These are phyloP conservation scores for Bujurquina vittata DNA, from an alignment of 2,113 vertebrate genomes.

Conservation along the genomic window DNA sequence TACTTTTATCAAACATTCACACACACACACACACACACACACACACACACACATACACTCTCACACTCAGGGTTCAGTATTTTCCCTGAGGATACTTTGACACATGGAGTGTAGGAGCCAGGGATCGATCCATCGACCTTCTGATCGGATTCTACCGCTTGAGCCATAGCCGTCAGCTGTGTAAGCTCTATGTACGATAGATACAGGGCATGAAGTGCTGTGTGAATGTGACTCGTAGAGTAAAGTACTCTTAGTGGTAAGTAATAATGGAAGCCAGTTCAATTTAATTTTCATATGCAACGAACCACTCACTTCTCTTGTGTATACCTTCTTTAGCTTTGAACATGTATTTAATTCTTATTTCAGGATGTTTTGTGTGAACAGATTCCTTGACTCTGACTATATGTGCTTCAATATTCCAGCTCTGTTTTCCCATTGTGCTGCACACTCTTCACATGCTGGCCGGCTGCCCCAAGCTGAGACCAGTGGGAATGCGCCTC, in stretches of 20 bases:
- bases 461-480: constrained; percentile 84
- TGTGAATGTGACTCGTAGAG: neutral
- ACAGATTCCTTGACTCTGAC: neutral
- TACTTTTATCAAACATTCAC: too few relatives aligned
- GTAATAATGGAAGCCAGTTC: neutral
- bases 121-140: too few relatives aligned
- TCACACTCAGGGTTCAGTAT: too few relatives aligned
- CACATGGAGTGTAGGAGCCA: neutral
- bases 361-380: neutral
- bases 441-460: constrained; percentile 87
- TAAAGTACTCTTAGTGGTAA: neutral
- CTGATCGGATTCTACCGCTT: neutral
- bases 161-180: too few relatives aligned
- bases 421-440: constrained; percentile 92
- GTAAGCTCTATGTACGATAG: neutral
- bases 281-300: too few relatives aligned
- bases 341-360: neutral
- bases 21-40: too few relatives aligned
- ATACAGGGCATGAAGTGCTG: neutral
- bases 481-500: constrained; percentile 86
- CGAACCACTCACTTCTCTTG: neutral
- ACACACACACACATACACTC: too few relatives aligned
- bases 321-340: neutral
- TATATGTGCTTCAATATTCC: constrained; percentile 15
- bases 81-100: too few relatives aligned